Conservation (phyloP, 2,888 invertebrate species). For the Germaria angustata region DNA sequence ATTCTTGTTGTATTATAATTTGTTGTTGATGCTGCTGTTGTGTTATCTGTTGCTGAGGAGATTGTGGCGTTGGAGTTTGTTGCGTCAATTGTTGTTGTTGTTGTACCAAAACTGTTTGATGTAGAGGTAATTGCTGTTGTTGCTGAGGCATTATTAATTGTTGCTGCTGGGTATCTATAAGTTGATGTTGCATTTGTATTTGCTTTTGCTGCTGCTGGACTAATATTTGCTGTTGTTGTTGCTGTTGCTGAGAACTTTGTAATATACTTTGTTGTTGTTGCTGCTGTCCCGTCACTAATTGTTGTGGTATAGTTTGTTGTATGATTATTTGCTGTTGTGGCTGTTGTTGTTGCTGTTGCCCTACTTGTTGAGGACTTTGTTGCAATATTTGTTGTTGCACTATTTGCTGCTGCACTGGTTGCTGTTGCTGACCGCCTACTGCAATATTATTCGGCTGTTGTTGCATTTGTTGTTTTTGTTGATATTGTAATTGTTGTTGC, state of each 20-base stretch:
- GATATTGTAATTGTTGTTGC: conserved; percentile 75
- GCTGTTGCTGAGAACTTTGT: conserved; percentile 59
- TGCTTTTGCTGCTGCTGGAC: conserved; percentile 82
- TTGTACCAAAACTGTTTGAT: conserved; percentile 76
- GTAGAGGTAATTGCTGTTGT: conserved; percentile 69
- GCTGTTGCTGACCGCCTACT: conserved; percentile 69
- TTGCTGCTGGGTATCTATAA: conserved; percentile 68
- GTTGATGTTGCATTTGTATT: conserved; percentile 70
- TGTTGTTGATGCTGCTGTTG: conserved; percentile 79
- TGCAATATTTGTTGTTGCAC: conserved; percentile 81
- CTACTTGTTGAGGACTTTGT: conserved; percentile 75
- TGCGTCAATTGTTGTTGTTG: conserved; percentile 73
- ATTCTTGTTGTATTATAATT: conserved; percentile 83
- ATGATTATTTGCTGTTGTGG: conserved; percentile 73
- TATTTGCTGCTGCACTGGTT: conserved; percentile 69
- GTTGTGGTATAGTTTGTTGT: conserved; percentile 63
- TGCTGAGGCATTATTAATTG: conserved; percentile 72
- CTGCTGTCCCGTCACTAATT: conserved; percentile 46
- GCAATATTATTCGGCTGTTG: conserved; percentile 67
- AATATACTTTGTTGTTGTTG: conserved; percentile 39
- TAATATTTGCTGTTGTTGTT: conserved; percentile 73
- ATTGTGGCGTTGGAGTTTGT: conserved; percentile 73
- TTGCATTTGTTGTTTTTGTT: conserved; percentile 72
- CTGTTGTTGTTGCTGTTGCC: conserved; percentile 77
- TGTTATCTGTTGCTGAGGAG: conserved; percentile 73